Base-by-base conservation (phyloP, 2,888 invertebrate species). In the Cosmia pyralina region DNA sequence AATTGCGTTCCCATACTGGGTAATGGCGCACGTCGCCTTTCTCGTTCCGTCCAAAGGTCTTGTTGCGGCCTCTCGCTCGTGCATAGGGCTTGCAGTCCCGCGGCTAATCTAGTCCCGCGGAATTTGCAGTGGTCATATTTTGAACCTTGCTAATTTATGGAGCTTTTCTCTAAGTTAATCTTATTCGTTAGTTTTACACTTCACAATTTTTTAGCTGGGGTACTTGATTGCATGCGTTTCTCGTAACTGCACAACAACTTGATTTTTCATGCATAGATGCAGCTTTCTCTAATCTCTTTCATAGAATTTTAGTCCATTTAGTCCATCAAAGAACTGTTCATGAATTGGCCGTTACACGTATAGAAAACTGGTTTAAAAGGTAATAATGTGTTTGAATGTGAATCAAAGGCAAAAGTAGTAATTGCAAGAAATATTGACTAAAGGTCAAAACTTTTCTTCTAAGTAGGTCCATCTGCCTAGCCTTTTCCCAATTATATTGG, bases 1-100 rank as follows among this genome's bases (percentile, higher is more conserved):
- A 95, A 94, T 95, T 94, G 94, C 94, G 94, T 94, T 94, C 93
- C 94, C 94, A 93, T 95, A 94, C 92, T 92, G 92, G 93, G 94
- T 94, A 94, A 94, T 94, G 94, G 94, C 93, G 92, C 92, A 92
- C 92, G 76, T 92, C 88, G 87, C 90, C 92, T 90, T 89, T 94
- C 95, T 94, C 94, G 89, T 91, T 95, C 90, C 88, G 84, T 87
- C 94, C 89, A 91, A 90, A 92, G 92, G 91, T 91, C 88, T 91
- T 86, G 77, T 84, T 86, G 85, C 87, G 88, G 87, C 90, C 89
- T 94, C 94, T 93, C 93, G 88, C 93, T 95, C 93, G 63, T 77
- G 60, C 77, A 53, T 70, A 87, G 83, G 85, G 83, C 67, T 85
- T 76, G 75, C 79, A 79, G 63, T 72, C 38, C 48, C 53, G 34